phyloP scores from a whole-genome alignment of 2,888 invertebrate genomes.

The Lasius fuliginosus region DNA sequence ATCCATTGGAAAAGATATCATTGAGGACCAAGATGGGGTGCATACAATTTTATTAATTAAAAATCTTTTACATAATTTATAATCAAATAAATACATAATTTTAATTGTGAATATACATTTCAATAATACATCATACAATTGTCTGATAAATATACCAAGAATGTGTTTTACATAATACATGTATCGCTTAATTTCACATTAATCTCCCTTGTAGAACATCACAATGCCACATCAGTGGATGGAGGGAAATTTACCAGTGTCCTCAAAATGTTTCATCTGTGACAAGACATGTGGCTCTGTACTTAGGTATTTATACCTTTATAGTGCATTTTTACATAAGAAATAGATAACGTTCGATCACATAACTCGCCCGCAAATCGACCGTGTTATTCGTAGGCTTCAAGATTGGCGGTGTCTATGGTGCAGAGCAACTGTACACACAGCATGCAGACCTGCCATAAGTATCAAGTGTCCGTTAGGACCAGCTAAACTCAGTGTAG shows the following conservation, averaged over 20 bases:
- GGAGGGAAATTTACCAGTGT: constrained; percentile 98
- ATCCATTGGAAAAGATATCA: constrained; percentile 97
- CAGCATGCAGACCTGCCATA: constrained; percentile 94
- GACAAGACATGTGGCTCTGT: constrained; percentile 99
- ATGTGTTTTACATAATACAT: neutral
- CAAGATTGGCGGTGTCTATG: constrained; percentile 99
- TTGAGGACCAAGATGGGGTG: constrained; percentile 96
- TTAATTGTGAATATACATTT: neutral
- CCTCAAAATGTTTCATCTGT: constrained; percentile 96
- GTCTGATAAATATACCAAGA: neutral
- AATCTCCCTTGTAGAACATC: constrained; percentile 88
- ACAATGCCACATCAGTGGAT: constrained; percentile 99
- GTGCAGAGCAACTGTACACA: constrained; percentile 97
- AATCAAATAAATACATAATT: constrained; percentile 19
- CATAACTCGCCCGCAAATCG: neutral
- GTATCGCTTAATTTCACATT: constrained; percentile 3
- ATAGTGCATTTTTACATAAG: neutral
- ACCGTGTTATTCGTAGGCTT: constrained; percentile 87
- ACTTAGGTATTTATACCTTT: constrained; percentile 89
- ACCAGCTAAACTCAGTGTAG: constrained; percentile 95
- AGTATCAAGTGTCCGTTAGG: constrained; percentile 95
- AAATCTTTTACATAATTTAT: neutral
- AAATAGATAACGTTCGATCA: neutral
- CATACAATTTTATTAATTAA: constrained; percentile 18
- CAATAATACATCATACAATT: neutral